These are phyloP conservation scores for Danio kyathit DNA, from an alignment of 2,797 vertebrate species.

Conservation along the genomic window DNA sequence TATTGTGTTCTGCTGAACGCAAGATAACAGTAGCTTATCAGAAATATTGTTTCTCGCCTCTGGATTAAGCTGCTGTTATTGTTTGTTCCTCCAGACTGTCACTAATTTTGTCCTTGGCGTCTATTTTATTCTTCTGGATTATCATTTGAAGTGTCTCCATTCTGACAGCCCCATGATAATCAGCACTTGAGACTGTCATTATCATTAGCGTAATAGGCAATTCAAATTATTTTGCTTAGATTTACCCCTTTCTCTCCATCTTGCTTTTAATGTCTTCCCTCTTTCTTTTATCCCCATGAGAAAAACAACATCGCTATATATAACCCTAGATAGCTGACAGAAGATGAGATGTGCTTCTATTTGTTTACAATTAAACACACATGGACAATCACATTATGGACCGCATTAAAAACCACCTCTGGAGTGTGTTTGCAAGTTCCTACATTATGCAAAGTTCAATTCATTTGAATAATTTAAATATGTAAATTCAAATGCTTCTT, in stretches of 20 bases:
- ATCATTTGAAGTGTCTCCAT: constrained; percentile 28
- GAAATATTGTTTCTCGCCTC: not conserved
- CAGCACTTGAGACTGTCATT: constrained; percentile 29
- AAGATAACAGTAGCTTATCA: not conserved
- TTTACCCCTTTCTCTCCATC: constrained; percentile 4
- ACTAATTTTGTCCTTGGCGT: not conserved
- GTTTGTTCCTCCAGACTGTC: not conserved
- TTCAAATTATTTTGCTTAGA: constrained; percentile 34
- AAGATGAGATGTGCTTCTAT: not conserved
- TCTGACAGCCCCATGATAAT: constrained; percentile 28
- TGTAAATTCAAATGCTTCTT: not conserved
- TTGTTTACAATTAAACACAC: not conserved
- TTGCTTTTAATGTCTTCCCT: not conserved
- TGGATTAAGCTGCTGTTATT: constrained; percentile 15
- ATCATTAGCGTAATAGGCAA: constrained; percentile 40
- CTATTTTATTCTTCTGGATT: constrained; percentile 14
- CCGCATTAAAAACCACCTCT: not conserved
- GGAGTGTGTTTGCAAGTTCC: not conserved
- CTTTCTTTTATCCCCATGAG: not conserved
- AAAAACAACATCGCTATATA: not conserved
- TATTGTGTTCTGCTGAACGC: not conserved
- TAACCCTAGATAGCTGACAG: not conserved
- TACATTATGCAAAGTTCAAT: not conserved
- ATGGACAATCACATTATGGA: not conserved
- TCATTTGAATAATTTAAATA: not conserved